Base-by-base conservation (phyloP, 2,888 invertebrate species). In the Acrobasis suavella region DNA sequence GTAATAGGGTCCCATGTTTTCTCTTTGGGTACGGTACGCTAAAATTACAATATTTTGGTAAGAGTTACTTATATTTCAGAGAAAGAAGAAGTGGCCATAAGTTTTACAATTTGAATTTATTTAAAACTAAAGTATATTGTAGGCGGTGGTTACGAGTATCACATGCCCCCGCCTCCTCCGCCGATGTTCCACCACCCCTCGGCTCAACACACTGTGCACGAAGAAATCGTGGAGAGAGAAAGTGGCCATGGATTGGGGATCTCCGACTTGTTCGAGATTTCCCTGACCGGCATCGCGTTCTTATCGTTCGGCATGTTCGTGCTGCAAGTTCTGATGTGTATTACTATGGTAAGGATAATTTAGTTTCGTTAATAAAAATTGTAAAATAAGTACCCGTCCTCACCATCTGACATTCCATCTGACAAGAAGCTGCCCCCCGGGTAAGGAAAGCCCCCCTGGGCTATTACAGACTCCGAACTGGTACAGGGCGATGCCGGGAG, bases 261-360 rank as follows among this genome's bases (percentile, higher is more conserved):
- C 32, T 94, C 94, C 10, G 96, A 97, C 72, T 93, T 97, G 50
- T 96, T 96, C 72, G 96, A 97, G 66, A 95, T 97, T 65, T 96
- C 96, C 0, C 89, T 97, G 32, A 97, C 97, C 0, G 96, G 96
- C 0, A 92, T 97, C 49, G 97, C 97, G 0, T 97, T 96, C 76
- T 82, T 97, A 10, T 96, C 96, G 0, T 97, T 97, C 73, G 96
- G 96, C 39, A 94, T 96, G 91, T 97, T 97, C 72, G 91, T 96
- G 14, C 91, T 97, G 55, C 96, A 97, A 81, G 94, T 97, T 14
- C 91, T 96, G 9, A 95, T 97, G 95, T 96, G 96, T 76, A 95
- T 96, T 58, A 93, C 94, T 72, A 91, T 92, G 89, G 95, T 95
- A 76, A 84, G 92, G 78, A 46, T 46, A 14, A 14, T n/a, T 46